These are phyloP conservation scores for Umimayanthus kanabou DNA, from an alignment of 92 coral and sea anemone species.

Conservation along the genomic window DNA sequence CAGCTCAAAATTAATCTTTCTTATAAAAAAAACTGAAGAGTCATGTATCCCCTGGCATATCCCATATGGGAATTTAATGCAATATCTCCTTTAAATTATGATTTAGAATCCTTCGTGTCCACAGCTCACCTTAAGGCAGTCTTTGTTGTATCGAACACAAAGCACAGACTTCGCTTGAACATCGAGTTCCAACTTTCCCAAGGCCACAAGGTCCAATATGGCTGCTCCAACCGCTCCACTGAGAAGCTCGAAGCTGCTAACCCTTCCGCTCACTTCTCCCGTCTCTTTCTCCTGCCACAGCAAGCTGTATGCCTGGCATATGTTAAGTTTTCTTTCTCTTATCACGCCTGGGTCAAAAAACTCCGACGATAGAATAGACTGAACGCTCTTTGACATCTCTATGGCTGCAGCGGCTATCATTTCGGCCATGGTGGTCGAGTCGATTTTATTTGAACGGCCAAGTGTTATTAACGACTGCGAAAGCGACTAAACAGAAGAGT, in stretches of 20 bases:
- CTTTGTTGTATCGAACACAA: background rate
- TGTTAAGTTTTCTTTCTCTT: background rate
- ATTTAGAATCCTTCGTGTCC: no score
- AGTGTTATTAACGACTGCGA: no score
- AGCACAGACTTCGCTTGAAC: constrained; percentile 4
- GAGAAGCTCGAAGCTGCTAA: background rate
- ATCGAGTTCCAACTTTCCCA: constrained; percentile 7
- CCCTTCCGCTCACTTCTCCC: background rate
- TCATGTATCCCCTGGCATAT: no score
- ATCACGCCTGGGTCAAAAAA: constrained; percentile 3
- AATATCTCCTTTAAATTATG: no score
- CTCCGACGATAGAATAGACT: background rate
- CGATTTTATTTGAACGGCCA: background rate
- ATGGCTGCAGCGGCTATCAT: background rate
- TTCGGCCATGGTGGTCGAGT: background rate
- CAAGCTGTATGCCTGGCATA: constrained; percentile 13
- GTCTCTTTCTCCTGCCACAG: constrained; percentile 3
- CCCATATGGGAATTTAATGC: no score
- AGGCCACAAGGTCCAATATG: constrained; percentile 12
- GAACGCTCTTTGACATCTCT: background rate
- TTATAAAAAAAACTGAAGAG: no score
- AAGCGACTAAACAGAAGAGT: no score
- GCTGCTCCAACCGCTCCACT: background rate
- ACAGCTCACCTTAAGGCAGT: background rate
- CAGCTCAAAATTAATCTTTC: no score